Evolutionary conservation across 1,140 invertebrate genomes (phyloP).

Genomic region (Caerostris extrusa): DNA sequence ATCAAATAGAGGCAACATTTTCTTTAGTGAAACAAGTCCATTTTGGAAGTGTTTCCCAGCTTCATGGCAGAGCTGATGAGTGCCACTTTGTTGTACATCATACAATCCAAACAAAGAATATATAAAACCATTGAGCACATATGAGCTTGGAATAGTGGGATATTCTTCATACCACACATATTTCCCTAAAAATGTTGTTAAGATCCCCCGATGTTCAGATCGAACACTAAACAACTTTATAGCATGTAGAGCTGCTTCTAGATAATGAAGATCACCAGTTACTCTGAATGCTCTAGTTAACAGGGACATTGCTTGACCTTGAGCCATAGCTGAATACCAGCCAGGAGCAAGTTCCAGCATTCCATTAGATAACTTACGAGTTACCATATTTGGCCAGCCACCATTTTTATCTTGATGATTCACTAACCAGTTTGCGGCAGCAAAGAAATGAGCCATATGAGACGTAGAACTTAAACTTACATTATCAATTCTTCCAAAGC

Average conservation of each 20-base stretch:
- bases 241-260: conserved; percentile 90
- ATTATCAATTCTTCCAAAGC: conserved; percentile 90
- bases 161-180: conserved; percentile 98
- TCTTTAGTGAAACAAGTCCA: conserved; percentile 94
- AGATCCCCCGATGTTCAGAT: conserved; percentile 88
- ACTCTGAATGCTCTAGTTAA: conserved; percentile 93
- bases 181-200: conserved; percentile 90
- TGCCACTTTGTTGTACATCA: conserved; percentile 89
- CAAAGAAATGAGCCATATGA: conserved; percentile 94
- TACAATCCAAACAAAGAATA: conserved; percentile 98
- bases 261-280: conserved; percentile 89
- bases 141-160: conserved; percentile 95
- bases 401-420: conserved; percentile 91
- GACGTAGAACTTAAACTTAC: conserved; percentile 90
- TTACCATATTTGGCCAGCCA: conserved; percentile 94
- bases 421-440: conserved; percentile 96
- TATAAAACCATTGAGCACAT: conserved; percentile 99
- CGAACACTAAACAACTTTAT: conserved; percentile 90
- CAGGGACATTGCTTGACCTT: conserved; percentile 97
- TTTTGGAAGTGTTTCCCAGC: conserved; percentile 90
- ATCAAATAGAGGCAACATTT: conserved; percentile 95
- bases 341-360: conserved; percentile 90
- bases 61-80: conserved; percentile 82
- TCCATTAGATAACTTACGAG: conserved; percentile 87
- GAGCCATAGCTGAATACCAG: conserved; percentile 99